phyloP scores from a whole-genome alignment of 1,140 invertebrate species.

The Cotesia vestalis region DNA sequence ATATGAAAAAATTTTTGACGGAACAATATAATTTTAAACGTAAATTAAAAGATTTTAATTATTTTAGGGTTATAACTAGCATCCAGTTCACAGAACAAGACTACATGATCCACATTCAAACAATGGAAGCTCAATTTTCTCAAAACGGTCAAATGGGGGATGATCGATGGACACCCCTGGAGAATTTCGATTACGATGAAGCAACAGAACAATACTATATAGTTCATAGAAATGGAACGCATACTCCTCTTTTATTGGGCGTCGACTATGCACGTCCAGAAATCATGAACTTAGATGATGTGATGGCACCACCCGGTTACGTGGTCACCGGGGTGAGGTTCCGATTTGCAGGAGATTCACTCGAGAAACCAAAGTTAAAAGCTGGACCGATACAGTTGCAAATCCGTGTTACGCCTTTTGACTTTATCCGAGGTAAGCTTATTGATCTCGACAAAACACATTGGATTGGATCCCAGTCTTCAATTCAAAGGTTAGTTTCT shows the following conservation, averaged over 20 bases:
- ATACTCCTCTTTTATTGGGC: not conserved
- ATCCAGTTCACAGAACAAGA: not conserved
- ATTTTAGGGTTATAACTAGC: not conserved
- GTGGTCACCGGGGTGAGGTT: not conserved
- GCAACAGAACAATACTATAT: not conserved
- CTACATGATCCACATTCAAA: not conserved
- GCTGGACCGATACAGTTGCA: not conserved
- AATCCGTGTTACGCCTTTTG: conserved; percentile 2
- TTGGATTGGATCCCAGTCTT: not conserved
- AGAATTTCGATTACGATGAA: not conserved
- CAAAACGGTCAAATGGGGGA: not conserved
- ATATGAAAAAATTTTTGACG: not conserved
- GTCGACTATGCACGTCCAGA: not conserved
- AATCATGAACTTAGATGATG: not conserved
- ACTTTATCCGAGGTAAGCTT: not conserved
- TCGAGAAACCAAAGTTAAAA: not conserved
- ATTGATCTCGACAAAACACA: not conserved
- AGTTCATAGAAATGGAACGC: not conserved
- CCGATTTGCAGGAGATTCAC: not conserved
- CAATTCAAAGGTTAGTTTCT: not conserved
- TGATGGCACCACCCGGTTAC: not conserved
- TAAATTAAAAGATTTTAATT: too few relatives aligned
- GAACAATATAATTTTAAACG: not conserved
- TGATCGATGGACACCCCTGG: not conserved
- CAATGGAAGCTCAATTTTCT: not conserved